phyloP scores from a whole-genome alignment of 2,113 vertebrate species.

The Seriola quinqueradiata region DNA sequence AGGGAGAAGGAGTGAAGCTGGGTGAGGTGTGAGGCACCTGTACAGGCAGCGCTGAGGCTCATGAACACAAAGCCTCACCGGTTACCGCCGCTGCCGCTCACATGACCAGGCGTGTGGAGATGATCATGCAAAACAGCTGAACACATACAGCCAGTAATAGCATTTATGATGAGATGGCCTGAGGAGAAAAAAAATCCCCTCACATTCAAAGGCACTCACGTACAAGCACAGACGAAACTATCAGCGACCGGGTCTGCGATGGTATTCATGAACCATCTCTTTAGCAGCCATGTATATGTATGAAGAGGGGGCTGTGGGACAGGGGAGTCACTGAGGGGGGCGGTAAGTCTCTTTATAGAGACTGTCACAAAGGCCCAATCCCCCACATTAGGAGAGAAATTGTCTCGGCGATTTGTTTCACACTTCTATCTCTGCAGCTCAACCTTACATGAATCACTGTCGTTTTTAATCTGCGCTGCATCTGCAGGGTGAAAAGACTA shows the following conservation, averaged over 20 bases:
- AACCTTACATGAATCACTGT: slow-evolving; percentile 59
- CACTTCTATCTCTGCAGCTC: slow-evolving; percentile 50
- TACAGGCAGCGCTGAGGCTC: slow-evolving; percentile 9
- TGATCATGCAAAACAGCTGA: slow-evolving; percentile 56
- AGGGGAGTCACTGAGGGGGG: slow-evolving; percentile 50
- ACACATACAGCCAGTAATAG: slow-evolving; percentile 42
- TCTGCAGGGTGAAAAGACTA: slow-evolving; percentile 22
- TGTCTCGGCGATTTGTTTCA: slow-evolving; percentile 59
- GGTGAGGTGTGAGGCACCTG: slow-evolving; percentile 8
- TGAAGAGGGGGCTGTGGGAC: slow-evolving; percentile 60
- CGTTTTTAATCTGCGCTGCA: slow-evolving; percentile 56
- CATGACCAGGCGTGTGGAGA: not conserved
- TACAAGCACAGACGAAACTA: slow-evolving; percentile 48
- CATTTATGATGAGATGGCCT: slow-evolving; percentile 49
- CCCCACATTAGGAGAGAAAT: slow-evolving; percentile 67
- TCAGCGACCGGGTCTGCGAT: slow-evolving; percentile 49
- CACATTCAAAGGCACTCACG: slow-evolving; percentile 53
- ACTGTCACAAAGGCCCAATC: slow-evolving; percentile 67
- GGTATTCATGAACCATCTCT: slow-evolving; percentile 71
- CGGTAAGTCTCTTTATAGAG: slow-evolving; percentile 67
- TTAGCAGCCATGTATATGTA: slow-evolving; percentile 76
- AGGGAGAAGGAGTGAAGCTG: slow-evolving; percentile 19
- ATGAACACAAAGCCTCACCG: slow-evolving; percentile 38
- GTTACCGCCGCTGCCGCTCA: not conserved
- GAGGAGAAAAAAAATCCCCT: not conserved